Percentiles rank a stretch among this genome's conserved stretches.
Evolutionary conservation across 2,888 invertebrate genomes (phyloP).

Genomic region (Villa cingulata): DNA sequence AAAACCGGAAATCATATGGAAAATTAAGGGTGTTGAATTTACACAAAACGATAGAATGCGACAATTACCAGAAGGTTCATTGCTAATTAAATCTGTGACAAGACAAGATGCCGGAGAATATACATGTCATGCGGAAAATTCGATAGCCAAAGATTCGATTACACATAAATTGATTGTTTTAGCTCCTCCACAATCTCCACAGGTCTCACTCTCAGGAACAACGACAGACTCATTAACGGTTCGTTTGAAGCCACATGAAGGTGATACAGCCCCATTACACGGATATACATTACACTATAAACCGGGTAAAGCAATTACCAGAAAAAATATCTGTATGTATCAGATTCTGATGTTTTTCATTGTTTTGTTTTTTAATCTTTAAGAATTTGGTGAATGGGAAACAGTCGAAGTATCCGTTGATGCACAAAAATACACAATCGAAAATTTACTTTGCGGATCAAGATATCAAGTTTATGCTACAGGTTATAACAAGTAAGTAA

Average conservation of each 20-base stretch:
- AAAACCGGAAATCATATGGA: slow-evolving; percentile 80
- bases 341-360: neutral
- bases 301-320: slow-evolving; percentile 37
- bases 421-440: slow-evolving; percentile 70
- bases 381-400: slow-evolving; percentile 87
- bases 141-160: slow-evolving; percentile 83
- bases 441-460: slow-evolving; percentile 82
- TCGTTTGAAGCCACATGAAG: slow-evolving; percentile 56
- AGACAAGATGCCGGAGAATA: slow-evolving; percentile 89
- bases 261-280: slow-evolving; percentile 75
- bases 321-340: neutral
- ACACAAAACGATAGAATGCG: slow-evolving; percentile 70
- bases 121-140: slow-evolving; percentile 84
- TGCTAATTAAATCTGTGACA: slow-evolving; percentile 79
- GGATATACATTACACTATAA: slow-evolving; percentile 88
- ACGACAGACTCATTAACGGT: slow-evolving; percentile 62
- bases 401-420: slow-evolving; percentile 66
- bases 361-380: neutral
- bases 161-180: slow-evolving; percentile 73
- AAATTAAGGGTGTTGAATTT: slow-evolving; percentile 65
- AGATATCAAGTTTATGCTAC: slow-evolving; percentile 87
- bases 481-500: slow-evolving; percentile 72
- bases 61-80: slow-evolving; percentile 76
- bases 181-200: slow-evolving; percentile 66
- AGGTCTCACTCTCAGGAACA: slow-evolving; percentile 57